A percentile compares a stretch with the other conserved stretches of the same genome.
These are phyloP conservation scores for Schizothorax lantsangensis DNA, from an alignment of 2,797 vertebrate species.

Conservation along the genomic window DNA sequence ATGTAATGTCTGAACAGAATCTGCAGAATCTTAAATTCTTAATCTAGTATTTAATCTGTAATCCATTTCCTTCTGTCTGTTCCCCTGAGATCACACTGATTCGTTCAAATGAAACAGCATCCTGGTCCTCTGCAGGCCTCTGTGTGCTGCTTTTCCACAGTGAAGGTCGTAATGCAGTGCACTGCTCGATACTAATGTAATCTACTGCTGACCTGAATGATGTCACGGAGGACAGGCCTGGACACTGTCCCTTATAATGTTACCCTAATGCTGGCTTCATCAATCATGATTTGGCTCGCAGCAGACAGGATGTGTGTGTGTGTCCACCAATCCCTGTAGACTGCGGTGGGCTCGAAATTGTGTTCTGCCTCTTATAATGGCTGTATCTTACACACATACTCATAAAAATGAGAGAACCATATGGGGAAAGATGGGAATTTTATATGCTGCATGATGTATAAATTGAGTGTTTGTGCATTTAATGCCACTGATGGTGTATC, in stretches of 20 bases:
- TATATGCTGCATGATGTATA: constrained; percentile 11
- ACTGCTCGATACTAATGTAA: constrained; percentile 85
- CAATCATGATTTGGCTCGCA: constrained; percentile 85
- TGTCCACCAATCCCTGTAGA: constrained; percentile 58
- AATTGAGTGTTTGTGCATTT: neutral
- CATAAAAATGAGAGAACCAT: neutral
- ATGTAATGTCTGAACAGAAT: constrained; percentile 1
- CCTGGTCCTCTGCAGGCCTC: constrained; percentile 59
- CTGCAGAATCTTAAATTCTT: constrained; percentile 8
- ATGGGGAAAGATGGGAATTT: neutral
- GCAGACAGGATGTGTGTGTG: constrained; percentile 69
- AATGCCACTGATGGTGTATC: neutral
- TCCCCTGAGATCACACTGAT: constrained; percentile 22
- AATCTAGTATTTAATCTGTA: constrained; percentile 9
- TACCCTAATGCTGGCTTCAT: constrained; percentile 87
- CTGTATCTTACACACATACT: neutral
- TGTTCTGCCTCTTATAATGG: constrained; percentile 2
- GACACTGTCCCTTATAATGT: constrained; percentile 85
- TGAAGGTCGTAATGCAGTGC: constrained; percentile 87
- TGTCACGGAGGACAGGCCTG: constrained; percentile 82
- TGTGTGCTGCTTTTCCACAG: constrained; percentile 76
- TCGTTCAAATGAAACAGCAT: constrained; percentile 24
- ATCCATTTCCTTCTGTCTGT: neutral
- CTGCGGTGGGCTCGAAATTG: neutral
- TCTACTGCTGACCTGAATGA: constrained; percentile 83